These are phyloP conservation scores for Eudorcas thomsonii DNA, from an alignment of 2,113 vertebrate species.

Conservation along the genomic window DNA sequence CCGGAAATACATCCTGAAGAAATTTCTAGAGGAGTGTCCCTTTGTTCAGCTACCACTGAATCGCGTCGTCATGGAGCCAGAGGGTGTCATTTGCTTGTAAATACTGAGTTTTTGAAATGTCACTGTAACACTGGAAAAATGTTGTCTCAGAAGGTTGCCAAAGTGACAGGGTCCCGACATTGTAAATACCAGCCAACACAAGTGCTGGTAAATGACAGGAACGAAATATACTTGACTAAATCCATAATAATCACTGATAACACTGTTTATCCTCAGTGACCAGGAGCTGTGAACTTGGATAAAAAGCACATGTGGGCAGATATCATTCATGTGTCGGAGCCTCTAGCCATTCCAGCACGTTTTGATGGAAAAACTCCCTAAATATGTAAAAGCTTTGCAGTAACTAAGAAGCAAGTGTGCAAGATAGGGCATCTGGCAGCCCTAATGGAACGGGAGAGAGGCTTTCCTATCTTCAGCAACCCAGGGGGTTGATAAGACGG, in stretches of 20 bases:
- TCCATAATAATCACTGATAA: slow-evolving; percentile 72
- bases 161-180: slow-evolving; percentile 74
- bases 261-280: slow-evolving; percentile 72
- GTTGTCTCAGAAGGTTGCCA: slow-evolving; percentile 78
- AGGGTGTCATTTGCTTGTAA: slow-evolving; percentile 76
- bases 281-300: slow-evolving; percentile 70
- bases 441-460: not conserved
- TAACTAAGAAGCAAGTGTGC: slow-evolving; percentile 36
- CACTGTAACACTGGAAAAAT: slow-evolving; percentile 75
- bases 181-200: slow-evolving; percentile 75
- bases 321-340: slow-evolving; percentile 59
- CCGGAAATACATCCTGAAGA: slow-evolving; percentile 45
- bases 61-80: slow-evolving; percentile 67
- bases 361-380: slow-evolving; percentile 65
- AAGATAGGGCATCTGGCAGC: not conserved
- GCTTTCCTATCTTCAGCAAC: not conserved
- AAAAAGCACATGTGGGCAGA: slow-evolving; percentile 67
- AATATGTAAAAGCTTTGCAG: slow-evolving; percentile 59
- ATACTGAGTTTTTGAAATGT: slow-evolving; percentile 77
- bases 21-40: slow-evolving; percentile 59
- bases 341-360: slow-evolving; percentile 63
- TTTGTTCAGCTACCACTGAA: slow-evolving; percentile 69
- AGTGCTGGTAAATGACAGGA: slow-evolving; percentile 73
- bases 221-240: slow-evolving; percentile 72
- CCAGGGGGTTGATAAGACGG: not conserved